phyloP scores from a whole-genome alignment of 2,888 invertebrate species.

The Petrolisthes manimaculis region DNA sequence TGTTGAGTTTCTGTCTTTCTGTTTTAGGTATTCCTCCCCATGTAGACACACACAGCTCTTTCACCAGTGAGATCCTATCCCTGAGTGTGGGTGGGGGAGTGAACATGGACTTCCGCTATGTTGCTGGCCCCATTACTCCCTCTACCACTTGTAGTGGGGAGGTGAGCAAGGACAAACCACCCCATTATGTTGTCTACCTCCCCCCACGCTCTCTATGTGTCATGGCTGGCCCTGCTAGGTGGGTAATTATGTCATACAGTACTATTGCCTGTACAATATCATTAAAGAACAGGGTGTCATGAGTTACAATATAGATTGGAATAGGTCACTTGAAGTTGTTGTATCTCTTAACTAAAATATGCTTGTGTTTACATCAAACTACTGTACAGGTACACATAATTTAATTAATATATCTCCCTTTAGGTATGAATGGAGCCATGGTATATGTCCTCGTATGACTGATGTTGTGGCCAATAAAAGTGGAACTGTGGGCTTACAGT shows the following conservation, averaged over 20 bases:
- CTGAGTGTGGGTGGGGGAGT: constrained; percentile 85
- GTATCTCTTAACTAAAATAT: too few relatives aligned
- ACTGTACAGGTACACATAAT: too few relatives aligned
- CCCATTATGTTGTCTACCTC: constrained; percentile 70
- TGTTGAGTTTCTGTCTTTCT: not conserved
- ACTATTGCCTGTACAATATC: not conserved
- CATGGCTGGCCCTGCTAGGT: constrained; percentile 84
- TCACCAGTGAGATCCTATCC: constrained; percentile 88
- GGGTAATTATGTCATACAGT: constrained; percentile 63
- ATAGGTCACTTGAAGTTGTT: too few relatives aligned
- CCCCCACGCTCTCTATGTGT: constrained; percentile 82
- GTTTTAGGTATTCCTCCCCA: constrained; percentile 90
- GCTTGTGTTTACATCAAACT: too few relatives aligned
- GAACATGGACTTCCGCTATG: constrained; percentile 89
- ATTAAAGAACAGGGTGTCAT: too few relatives aligned
- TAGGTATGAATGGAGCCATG: constrained; percentile 87
- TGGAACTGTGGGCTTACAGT: constrained; percentile 73
- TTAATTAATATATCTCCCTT: constrained; percentile 49
- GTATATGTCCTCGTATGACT: constrained; percentile 85
- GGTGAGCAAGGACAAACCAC: constrained; percentile 30
- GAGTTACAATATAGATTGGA: too few relatives aligned
- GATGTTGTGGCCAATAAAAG: constrained; percentile 77
- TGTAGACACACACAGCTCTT: constrained; percentile 94
- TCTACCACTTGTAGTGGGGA: constrained; percentile 72
- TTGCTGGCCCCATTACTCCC: constrained; percentile 73